Evolutionary conservation across 2,797 vertebrate genomes (phyloP).

Genomic region (Pogonophryne albipinna): DNA sequence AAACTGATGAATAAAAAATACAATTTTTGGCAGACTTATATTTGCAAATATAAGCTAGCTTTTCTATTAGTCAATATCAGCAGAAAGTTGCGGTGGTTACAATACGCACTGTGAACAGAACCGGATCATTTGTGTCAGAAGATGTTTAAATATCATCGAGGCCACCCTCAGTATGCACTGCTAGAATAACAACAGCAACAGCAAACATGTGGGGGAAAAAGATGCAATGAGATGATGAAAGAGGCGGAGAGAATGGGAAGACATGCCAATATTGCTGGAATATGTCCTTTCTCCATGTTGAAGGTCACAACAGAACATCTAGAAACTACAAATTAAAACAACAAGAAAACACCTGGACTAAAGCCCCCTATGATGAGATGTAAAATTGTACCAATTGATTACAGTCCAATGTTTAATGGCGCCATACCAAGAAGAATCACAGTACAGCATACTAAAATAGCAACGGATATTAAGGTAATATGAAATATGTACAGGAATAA

Average conservation of each 20-base stretch:
- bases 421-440: not conserved
- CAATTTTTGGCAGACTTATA: not conserved
- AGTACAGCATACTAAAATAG: not conserved
- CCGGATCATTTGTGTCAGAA: slow-evolving; percentile 34
- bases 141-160: slow-evolving; percentile 54
- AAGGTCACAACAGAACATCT: slow-evolving; percentile 44
- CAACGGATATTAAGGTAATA: not conserved
- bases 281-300: slow-evolving; percentile 37
- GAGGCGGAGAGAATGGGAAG: slow-evolving; percentile 35
- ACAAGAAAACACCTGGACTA: slow-evolving; percentile 32
- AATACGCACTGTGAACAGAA: slow-evolving; percentile 43
- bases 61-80: slow-evolving; percentile 10
- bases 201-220: not conserved
- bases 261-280: slow-evolving; percentile 49
- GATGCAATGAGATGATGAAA: slow-evolving; percentile 47
- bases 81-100: slow-evolving; percentile 26
- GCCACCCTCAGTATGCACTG: slow-evolving; percentile 41
- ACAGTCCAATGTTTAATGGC: slow-evolving; percentile 19
- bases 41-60: slow-evolving; percentile 34
- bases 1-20: slow-evolving; percentile 2
- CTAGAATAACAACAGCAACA: slow-evolving; percentile 44
- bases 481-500: not conserved
- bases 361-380: not conserved
- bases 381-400: slow-evolving; percentile 19
- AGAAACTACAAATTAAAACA: slow-evolving; percentile 24